Conservation (phyloP, 2,113 vertebrate species). For the Thymallus thymallus region DNA sequence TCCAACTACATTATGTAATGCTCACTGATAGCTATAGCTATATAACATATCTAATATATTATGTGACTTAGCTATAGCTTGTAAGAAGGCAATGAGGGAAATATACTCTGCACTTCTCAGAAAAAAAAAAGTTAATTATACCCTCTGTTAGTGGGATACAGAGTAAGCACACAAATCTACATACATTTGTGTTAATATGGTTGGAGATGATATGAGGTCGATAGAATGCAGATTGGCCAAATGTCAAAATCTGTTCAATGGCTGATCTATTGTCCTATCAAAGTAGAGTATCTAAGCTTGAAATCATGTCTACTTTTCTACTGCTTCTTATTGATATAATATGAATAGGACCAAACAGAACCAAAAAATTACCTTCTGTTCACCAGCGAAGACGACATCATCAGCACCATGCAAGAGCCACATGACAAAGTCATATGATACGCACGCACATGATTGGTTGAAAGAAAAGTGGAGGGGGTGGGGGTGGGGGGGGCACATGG, state of each 20-base stretch:
- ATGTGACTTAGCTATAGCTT: neutral
- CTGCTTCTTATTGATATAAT: slow-evolving; percentile 36
- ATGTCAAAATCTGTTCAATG: slow-evolving; percentile 17
- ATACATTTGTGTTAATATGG: too few relatives aligned
- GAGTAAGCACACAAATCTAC: slow-evolving; percentile 3
- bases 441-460: slow-evolving; percentile 97
- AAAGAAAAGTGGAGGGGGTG: slow-evolving; percentile 86
- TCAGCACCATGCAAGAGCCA: slow-evolving; percentile 99
- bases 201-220: slow-evolving; percentile 23
- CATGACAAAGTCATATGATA: slow-evolving; percentile 99
- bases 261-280: neutral
- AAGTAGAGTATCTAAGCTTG: slow-evolving; percentile 11
- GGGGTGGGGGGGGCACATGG: slow-evolving; percentile 75
- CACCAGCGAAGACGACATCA: slow-evolving; percentile 96
- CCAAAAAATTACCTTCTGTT: slow-evolving; percentile 91
- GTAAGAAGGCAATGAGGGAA: neutral
- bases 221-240: slow-evolving; percentile 11
- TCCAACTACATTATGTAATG: slow-evolving; percentile 4
- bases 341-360: slow-evolving; percentile 72
- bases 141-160: neutral
- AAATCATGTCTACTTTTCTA: slow-evolving; percentile 12
- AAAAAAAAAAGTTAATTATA: neutral
- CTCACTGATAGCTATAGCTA: neutral
- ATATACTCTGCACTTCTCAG: neutral
- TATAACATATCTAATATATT: neutral